These are phyloP conservation scores for Drosophila murphyi DNA, from an alignment of 1,140 invertebrate genomes.

Conservation along the genomic window DNA sequence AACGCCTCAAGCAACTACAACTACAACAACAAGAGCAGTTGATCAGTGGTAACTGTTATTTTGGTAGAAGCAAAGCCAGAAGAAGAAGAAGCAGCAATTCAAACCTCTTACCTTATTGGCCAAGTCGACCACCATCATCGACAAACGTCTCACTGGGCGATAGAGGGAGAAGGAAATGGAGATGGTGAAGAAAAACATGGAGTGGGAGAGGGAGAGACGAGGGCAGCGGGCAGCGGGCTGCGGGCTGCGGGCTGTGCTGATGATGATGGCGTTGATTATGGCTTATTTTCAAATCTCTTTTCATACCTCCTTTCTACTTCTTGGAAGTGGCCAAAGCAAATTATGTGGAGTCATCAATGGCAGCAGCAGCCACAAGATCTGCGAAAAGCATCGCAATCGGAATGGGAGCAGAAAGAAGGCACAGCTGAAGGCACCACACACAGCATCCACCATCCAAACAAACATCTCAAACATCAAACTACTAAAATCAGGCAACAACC, in stretches of 20 bases:
- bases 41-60: conserved; percentile 77
- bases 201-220: neutral
- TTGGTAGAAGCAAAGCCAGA: conserved; percentile 51
- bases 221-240: conserved; percentile 5
- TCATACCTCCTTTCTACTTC: conserved; percentile 60
- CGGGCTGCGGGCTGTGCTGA: conserved; percentile 40
- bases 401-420: conserved; percentile 31
- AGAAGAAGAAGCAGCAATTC: conserved; percentile 19
- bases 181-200: neutral
- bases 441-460: no score
- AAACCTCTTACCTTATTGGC: conserved; percentile 78
- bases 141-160: conserved; percentile 12
- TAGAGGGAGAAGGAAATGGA: neutral
- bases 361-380: conserved; percentile 51
- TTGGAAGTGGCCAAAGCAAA: conserved; percentile 76
- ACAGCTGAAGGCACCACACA: neutral
- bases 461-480: neutral
- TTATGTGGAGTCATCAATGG: conserved; percentile 82
- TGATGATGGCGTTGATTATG: conserved; percentile 82
- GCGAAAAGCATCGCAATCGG: conserved; percentile 10
- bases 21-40: conserved; percentile 42
- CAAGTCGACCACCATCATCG: conserved; percentile 77
- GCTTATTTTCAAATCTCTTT: conserved; percentile 80
- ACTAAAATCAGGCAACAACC: neutral
- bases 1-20: conserved; percentile 70